These are phyloP conservation scores for Platorchestia sp. DNA, from an alignment of 1,140 invertebrate genomes.

Conservation along the genomic window DNA sequence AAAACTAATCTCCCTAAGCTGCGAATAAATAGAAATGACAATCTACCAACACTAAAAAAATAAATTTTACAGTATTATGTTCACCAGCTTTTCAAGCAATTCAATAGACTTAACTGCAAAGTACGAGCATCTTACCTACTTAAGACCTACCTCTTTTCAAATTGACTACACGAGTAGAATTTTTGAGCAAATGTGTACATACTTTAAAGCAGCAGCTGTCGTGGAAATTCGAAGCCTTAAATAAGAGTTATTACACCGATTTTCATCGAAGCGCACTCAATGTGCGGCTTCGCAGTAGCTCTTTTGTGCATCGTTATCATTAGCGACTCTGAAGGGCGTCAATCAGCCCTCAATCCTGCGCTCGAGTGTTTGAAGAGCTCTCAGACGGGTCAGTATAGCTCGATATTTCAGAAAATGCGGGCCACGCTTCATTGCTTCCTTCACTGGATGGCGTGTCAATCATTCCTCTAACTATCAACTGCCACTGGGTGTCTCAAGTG, in stretches of 20 bases:
- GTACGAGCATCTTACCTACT: neutral
- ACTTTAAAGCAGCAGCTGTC: neutral
- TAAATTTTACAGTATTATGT: no score
- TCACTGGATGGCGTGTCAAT: neutral
- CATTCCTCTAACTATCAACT: neutral
- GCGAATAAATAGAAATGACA: no score
- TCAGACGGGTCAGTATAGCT: neutral
- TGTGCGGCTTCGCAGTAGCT: neutral
- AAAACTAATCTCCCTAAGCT: no score
- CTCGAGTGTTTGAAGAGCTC: neutral
- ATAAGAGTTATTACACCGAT: neutral
- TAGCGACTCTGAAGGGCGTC: neutral
- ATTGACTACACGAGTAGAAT: neutral
- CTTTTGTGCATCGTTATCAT: constrained; percentile 1
- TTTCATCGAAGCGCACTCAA: neutral
- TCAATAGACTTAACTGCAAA: neutral
- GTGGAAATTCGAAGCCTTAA: neutral
- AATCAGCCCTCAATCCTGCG: neutral
- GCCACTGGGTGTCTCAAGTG: neutral
- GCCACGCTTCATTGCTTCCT: neutral
- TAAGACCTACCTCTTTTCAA: neutral
- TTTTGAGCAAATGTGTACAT: neutral
- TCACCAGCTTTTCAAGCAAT: no score
- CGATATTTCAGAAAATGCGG: neutral
- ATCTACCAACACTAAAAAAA: no score